Conservation (phyloP, 2,797 vertebrate species). For the Poecilia picta region DNA sequence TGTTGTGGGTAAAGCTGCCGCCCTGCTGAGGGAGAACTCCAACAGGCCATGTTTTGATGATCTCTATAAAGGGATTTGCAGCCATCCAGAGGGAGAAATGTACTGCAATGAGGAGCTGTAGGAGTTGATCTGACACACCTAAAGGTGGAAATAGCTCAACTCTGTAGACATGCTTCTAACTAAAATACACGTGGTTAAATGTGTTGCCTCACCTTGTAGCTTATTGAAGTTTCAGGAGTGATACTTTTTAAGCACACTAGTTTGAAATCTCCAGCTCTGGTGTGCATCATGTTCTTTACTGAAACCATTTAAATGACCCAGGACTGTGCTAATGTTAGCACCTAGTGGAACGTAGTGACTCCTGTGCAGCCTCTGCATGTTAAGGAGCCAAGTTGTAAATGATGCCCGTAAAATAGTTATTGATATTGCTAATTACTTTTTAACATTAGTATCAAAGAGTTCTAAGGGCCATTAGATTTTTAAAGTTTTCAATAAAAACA, state of each 20-base stretch:
- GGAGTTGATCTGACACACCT: background rate
- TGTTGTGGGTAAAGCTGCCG: background rate
- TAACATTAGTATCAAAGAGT: background rate
- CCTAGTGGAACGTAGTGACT: background rate
- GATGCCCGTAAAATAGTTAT: background rate
- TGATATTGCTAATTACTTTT: background rate
- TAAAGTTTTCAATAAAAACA: background rate
- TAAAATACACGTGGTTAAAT: background rate
- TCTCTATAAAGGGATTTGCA: background rate
- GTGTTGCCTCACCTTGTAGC: background rate
- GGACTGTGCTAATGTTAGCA: background rate
- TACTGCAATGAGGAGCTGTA: background rate
- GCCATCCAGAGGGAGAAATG: background rate
- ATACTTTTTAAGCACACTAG: background rate
- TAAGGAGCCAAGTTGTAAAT: background rate
- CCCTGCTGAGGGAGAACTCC: background rate
- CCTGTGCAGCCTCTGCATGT: background rate
- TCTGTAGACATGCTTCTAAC: background rate
- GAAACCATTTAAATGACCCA: background rate
- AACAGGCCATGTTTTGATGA: slow-evolving; percentile 3
- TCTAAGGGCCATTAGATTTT: background rate
- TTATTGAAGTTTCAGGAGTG: background rate
- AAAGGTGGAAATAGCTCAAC: background rate
- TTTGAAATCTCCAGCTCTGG: background rate
- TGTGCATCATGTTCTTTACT: background rate